Conservation (phyloP, 2,888 invertebrate species). For the Melieria picta region DNA sequence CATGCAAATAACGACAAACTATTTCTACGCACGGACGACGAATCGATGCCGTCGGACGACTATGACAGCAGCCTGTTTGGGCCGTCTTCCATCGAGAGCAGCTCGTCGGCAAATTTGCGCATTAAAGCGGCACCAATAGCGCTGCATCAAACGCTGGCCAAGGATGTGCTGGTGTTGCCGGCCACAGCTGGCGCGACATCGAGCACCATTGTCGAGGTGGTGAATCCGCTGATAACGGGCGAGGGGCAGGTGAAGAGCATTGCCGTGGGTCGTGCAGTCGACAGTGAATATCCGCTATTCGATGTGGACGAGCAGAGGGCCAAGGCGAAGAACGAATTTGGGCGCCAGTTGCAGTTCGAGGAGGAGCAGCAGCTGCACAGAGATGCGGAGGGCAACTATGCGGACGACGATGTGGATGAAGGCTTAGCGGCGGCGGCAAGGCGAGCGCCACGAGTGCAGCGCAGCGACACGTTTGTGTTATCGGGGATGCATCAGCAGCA, state of each 20-base stretch:
- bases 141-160: constrained; percentile 59
- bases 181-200: constrained; percentile 16
- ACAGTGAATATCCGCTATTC: constrained; percentile 56
- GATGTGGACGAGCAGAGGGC: constrained; percentile 46
- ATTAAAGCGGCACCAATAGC: constrained; percentile 56
- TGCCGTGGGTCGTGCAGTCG: constrained; percentile 59
- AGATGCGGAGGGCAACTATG: constrained; percentile 41
- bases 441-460: constrained; percentile 48
- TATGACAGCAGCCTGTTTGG: constrained; percentile 49
- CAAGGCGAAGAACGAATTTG: neutral
- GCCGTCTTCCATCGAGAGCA: constrained; percentile 57
- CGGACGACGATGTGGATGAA: constrained; percentile 33
- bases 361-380: neutral
- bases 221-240: constrained; percentile 65
- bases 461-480: constrained; percentile 59
- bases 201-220: constrained; percentile 65
- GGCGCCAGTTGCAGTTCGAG: neutral
- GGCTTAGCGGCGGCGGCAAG: constrained; percentile 34
- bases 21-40: constrained; percentile 59
- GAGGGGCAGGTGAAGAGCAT: constrained; percentile 64
- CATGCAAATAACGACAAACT: constrained; percentile 65
- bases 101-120: constrained; percentile 54
- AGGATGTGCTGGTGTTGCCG: constrained; percentile 46
- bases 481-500: constrained; percentile 35
- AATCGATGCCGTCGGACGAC: constrained; percentile 42